These are phyloP conservation scores for Cerastis rubricosa DNA, from an alignment of 2,888 invertebrate genomes.

Conservation along the genomic window DNA sequence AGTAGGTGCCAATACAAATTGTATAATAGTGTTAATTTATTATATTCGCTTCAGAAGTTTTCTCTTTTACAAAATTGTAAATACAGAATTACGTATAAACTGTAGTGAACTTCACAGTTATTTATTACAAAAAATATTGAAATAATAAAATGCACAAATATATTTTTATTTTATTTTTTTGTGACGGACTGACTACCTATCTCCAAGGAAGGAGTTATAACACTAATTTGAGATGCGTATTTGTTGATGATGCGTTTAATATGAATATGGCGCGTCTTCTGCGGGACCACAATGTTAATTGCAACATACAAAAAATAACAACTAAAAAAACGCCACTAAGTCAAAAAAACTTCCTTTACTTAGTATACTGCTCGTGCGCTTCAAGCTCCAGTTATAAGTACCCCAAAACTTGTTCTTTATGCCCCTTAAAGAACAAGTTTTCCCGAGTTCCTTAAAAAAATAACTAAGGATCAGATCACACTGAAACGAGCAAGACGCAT, in stretches of 20 bases:
- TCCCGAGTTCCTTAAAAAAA: neutral
- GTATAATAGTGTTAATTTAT: conserved; percentile 26
- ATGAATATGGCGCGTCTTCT: neutral
- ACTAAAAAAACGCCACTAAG: neutral
- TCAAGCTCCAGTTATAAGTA: neutral
- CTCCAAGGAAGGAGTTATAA: neutral
- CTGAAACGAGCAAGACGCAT: neutral
- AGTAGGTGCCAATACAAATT: conserved; percentile 21
- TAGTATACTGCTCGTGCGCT: neutral
- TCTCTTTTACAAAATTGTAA: conserved; percentile 32
- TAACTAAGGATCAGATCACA: neutral
- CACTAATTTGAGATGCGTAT: neutral
- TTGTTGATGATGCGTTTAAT: neutral
- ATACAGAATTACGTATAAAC: conserved; percentile 40
- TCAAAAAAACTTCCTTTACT: neutral
- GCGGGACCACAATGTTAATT: neutral
- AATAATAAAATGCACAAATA: conserved; percentile 40
- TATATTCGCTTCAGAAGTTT: neutral
- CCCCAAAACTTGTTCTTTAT: too few species aligned
- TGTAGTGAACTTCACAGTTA: conserved; percentile 17
- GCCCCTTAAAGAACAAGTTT: neutral
- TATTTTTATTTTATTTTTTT: conserved; percentile 51
- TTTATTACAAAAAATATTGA: neutral
- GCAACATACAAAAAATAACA: neutral
- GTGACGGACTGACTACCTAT: conserved; percentile 13